Percentiles rank a stretch among this genome's conserved stretches.
Evolutionary conservation across 2,888 invertebrate genomes (phyloP).

Genomic region (Lasioglossum calceatum): DNA sequence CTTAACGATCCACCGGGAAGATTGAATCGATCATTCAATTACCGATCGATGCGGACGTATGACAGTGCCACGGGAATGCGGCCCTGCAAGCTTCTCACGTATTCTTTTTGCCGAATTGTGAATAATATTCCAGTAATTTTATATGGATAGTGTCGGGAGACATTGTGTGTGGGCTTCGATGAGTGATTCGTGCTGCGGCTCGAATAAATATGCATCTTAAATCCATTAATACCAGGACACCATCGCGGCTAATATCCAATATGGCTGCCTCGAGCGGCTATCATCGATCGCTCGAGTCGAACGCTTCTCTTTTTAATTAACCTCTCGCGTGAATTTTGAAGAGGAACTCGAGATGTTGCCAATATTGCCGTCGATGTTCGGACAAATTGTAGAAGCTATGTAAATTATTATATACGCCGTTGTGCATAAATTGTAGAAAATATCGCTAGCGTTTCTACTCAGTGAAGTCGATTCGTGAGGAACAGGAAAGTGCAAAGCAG

Average conservation of each 20-base stretch:
- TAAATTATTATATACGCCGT: not conserved
- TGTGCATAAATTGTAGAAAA: no score
- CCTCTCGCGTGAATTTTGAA: not conserved
- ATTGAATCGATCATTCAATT: conserved; percentile 21
- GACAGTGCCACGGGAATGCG: not conserved
- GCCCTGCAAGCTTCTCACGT: not conserved
- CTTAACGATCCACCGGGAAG: not conserved
- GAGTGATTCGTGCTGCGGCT: not conserved
- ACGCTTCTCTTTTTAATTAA: not conserved
- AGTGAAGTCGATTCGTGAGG: no score
- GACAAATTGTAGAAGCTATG: not conserved
- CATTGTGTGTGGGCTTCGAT: not conserved
- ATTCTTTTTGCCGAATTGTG: not conserved
- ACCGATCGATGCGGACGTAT: not conserved
- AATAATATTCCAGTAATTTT: not conserved
- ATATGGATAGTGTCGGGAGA: not conserved
- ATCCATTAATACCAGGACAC: not conserved
- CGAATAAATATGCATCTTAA: conserved; percentile 3
- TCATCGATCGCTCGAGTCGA: not conserved
- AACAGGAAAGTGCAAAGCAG: no score
- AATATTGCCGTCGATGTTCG: not conserved
- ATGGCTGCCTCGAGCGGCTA: not conserved
- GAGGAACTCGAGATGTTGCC: not conserved
- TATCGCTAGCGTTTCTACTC: no score
- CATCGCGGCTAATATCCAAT: not conserved